Percentiles rank a stretch among this genome's conserved stretches.
Evolutionary conservation across 2,888 invertebrate genomes (phyloP).

Genomic region (Bombylius discolor): DNA sequence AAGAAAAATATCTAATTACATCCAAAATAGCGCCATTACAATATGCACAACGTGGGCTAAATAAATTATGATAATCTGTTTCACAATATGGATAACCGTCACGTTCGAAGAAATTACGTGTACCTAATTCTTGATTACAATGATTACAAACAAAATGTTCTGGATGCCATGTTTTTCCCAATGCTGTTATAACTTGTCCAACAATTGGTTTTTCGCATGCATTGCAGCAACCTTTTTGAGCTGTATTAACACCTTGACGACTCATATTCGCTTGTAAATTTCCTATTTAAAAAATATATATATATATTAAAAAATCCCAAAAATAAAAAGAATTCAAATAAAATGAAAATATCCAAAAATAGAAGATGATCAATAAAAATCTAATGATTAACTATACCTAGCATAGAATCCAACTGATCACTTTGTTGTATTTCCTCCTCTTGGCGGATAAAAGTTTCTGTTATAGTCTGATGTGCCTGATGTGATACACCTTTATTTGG

Average conservation of each 20-base stretch:
- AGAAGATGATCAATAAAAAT: neutral
- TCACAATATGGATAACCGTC: slow-evolving; percentile 97
- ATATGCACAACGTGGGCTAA: slow-evolving; percentile 96
- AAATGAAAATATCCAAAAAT: neutral
- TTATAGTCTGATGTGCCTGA: slow-evolving; percentile 19
- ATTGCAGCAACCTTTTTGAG: slow-evolving; percentile 98
- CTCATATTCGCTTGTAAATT: slow-evolving; percentile 89
- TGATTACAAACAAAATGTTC: slow-evolving; percentile 98
- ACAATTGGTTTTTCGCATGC: slow-evolving; percentile 98
- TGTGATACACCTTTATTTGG: slow-evolving; percentile 45
- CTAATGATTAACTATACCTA: slow-evolving; percentile 18
- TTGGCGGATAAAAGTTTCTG: slow-evolving; percentile 28
- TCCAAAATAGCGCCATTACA: slow-evolving; percentile 98
- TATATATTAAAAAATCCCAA: neutral
- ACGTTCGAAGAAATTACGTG: slow-evolving; percentile 96
- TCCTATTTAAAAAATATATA: slow-evolving; percentile 13
- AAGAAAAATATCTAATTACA: slow-evolving; percentile 41
- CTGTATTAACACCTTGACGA: slow-evolving; percentile 95
- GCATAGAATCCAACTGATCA: slow-evolving; percentile 44
- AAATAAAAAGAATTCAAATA: too few relatives aligned
- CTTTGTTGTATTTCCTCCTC: slow-evolving; percentile 26
- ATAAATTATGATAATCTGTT: slow-evolving; percentile 94
- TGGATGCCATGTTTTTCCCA: slow-evolving; percentile 98
- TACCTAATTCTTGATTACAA: slow-evolving; percentile 92
- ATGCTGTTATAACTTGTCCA: slow-evolving; percentile 83